A percentile compares a stretch with the other conserved stretches of the same genome.
Conservation (phyloP, 92 coral and sea anemone genomes). For the Umimayanthus chanpuru region DNA sequence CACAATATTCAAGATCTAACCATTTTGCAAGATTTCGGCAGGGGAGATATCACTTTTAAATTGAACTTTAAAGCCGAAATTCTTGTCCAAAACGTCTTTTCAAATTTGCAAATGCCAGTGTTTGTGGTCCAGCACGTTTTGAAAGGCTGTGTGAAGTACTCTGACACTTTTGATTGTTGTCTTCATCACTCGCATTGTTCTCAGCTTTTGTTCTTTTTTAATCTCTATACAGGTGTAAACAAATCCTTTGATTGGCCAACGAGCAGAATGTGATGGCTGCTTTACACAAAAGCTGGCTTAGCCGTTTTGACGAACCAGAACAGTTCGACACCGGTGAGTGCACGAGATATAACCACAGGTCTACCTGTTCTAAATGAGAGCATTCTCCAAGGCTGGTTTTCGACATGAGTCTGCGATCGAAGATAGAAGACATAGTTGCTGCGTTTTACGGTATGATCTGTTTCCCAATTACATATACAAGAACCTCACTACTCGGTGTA, state of each 20-base stretch:
- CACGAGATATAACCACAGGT: not conserved
- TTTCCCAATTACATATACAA: not conserved
- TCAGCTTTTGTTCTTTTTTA: not conserved
- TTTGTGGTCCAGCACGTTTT: not conserved
- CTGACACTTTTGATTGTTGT: not conserved
- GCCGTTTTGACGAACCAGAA: not conserved
- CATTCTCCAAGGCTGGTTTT: not conserved
- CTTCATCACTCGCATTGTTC: not conserved
- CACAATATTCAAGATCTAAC: not conserved
- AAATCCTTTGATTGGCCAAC: not conserved
- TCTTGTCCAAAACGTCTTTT: not conserved
- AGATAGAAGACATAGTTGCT: not conserved
- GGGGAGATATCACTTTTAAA: not conserved
- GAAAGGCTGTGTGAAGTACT: not conserved
- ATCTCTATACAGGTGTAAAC: constrained; percentile 10
- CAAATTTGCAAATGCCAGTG: not conserved
- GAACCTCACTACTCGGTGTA: not conserved
- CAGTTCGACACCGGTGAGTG: not conserved
- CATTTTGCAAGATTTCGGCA: too few relatives aligned
- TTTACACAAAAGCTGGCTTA: not conserved
- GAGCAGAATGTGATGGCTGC: not conserved
- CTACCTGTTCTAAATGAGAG: not conserved
- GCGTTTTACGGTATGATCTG: not conserved
- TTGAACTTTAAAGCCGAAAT: too few relatives aligned
- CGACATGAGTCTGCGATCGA: not conserved